Conservation (phyloP, 2,113 vertebrate genomes). For the Phrynocephalus versicolor region DNA sequence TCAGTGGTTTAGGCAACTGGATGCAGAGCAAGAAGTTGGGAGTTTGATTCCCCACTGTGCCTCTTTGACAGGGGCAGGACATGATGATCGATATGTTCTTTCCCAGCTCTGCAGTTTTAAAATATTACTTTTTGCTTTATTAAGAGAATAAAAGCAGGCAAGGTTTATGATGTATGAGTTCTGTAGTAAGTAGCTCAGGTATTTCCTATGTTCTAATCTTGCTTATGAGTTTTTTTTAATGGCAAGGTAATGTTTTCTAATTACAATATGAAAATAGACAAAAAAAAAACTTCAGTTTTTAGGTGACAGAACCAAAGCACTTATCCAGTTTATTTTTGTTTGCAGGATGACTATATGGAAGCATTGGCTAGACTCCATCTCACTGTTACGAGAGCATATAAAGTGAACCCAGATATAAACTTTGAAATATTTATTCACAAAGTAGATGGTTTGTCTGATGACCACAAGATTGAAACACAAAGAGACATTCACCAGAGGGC, state of each 20-base stretch:
- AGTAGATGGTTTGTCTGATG: conserved; percentile 93
- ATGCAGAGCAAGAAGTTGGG: too few relatives aligned
- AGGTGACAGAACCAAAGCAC: not conserved
- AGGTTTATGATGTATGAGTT: not conserved
- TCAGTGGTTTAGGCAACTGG: too few relatives aligned
- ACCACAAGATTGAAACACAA: conserved; percentile 95
- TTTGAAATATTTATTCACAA: conserved; percentile 97
- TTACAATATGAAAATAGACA: not conserved
- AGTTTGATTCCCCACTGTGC: too few relatives aligned
- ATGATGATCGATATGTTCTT: too few relatives aligned
- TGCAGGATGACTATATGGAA: conserved; percentile 92
- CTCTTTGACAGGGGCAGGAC: too few relatives aligned
- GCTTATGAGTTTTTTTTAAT: not conserved
- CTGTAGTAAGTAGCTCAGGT: not conserved
- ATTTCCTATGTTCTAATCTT: not conserved
- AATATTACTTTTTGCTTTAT: too few relatives aligned
- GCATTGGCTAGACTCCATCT: conserved; percentile 90
- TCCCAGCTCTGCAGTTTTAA: too few relatives aligned
- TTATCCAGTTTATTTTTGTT: conserved; percentile 25
- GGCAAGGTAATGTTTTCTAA: not conserved
- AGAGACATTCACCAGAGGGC: conserved; percentile 92
- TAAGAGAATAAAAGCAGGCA: not conserved
- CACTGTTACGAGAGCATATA: conserved; percentile 91
- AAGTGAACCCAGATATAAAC: conserved; percentile 93
- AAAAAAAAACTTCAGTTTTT: not conserved